Base-by-base conservation (phyloP, 1,140 invertebrate genomes). In the Colletes gigas region DNA sequence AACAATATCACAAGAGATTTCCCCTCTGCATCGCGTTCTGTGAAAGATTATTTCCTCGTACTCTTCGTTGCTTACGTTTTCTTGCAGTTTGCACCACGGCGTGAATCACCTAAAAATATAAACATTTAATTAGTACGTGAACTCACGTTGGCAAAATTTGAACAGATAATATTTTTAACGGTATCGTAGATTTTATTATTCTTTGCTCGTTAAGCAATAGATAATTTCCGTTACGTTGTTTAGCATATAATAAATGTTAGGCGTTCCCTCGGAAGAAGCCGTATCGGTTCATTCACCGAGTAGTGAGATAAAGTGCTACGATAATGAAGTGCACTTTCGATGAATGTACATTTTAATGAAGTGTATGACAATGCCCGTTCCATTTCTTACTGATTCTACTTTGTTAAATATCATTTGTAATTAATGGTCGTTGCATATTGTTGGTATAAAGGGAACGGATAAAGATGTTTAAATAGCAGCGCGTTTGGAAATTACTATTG, bases 271-370 rank as follows among this genome's bases (percentile, higher is more conserved):
- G 21, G n/a, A 67, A 81, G 41, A 62, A 55, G 47, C 30, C 69
- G 12, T 73, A 63, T 85, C 60, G 74, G 63, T 84, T 85, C 78
- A 65, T 70, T 81, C 81, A 82, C 59, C 59, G 83, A 84, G 63
- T 72, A 78, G 70, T 62, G 70, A 78, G 74, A 82, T 69, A 80
- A 85, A 77, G 80, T 67, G 19, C 30, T 21, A 67, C 59, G 74
- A 86, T 86, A 85, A n/a, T 47, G n/a, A 76, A 77, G 14, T 14
- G 50, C 69, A 47, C 55, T 84, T 60, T 85, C 66, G 59, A 78
- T 79, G 62, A 50, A 85, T 82, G 70, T 54, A 68, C 78, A 52
- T 73, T 62, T 50, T 50, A 50, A 50, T 12, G 50, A 50, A 50
- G 50, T 50, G 50, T 12, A 9, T 12, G 50, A 50, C 10, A 10